Base-by-base conservation (phyloP, 2,797 vertebrate species). In the Notolepis coatsorum region DNA sequence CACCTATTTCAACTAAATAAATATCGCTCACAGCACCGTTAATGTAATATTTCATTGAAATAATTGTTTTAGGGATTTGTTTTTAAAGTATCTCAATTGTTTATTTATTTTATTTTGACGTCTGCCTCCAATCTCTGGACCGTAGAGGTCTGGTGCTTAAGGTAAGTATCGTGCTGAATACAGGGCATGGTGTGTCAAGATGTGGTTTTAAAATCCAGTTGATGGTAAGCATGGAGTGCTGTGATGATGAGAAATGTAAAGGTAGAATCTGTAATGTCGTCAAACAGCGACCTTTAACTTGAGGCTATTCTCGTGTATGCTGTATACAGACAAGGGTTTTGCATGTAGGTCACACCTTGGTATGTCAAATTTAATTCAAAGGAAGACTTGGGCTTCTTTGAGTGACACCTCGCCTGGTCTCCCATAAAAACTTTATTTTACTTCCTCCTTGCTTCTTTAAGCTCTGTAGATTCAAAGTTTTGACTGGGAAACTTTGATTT, bases 131-230 rank as follows among this genome's bases (percentile, higher is more conserved):
- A 45, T 66, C 39, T 73, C 15, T 83, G 86, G 82, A 81, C 54
- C 57, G 71, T 64, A 0, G 65, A 79, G 61, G 20, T 77, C 21
- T 66, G 17, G 15, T 30, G 18, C 57, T 68, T 27, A 65, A 91
- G 90, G 90, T 91, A 90, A 86, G 63, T 31, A 24, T 35, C 75
- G 64, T 82, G 73, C 74, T 61, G 21, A 25, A 59, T 2, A 37
- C 30, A 15, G 66, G n/a, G 75, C 68, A 42, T 51, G 73, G 62
- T 56, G 75, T 83, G 62, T 39, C 6, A 50, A 17, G 6, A n/a
- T n/a, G n/a, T n/a, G 2, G 24, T 48, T 27, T 15, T 15, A 27
- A 47, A 47, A 21, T 15, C n/a, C 2, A 39, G 1, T 46, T 13
- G 12, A 46, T 6, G 25, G 23, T 1, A 47, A 27, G 43, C 13